Evolutionary conservation across 2,797 vertebrate genomes (phyloP), one percentile per base, ranked within the genome.

Genomic region (Coluber constrictor): DNA sequence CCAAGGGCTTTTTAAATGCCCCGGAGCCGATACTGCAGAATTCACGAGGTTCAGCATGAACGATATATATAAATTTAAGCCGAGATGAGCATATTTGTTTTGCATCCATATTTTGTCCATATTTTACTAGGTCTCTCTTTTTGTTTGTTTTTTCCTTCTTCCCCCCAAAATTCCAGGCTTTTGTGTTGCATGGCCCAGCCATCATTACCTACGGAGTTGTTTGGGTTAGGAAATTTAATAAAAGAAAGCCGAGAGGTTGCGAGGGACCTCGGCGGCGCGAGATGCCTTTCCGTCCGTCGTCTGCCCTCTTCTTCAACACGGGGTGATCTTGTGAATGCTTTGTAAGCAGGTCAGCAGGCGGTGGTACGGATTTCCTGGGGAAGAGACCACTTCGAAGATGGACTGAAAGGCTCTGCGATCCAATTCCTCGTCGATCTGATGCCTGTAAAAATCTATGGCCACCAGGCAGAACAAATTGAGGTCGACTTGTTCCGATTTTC

Each of bases 321-420:
- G 96, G 3, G 98, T 96, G 74, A 98, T 98, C 96, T 98, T 98
- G 97, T 99, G 99, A 93, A 99, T 97, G 1, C 97, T 98, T 94
- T 98, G 98, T 97, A 99, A 97, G 92, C 99, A 99, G 92, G 96
- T 97, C 61, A 99, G 97, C 10, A 99, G 98, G 92, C 97, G 98
- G 96, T 98, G 97, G 94, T 99, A 99, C 0, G 99, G 99, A 95
- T 97, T 99, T 92, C 98, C 99, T 0, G 99, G 99, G 0, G 97
- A 98, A 0, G 99, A 99, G 3, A 99, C 99, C 32, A 99, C 98
- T 98, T 99, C 99, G 79, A 99, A 99, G 91, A 99, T 99, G 0
- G 99, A 99, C 97, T 99, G 99, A 96, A 99, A 99, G 93, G 99
- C 99, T 91, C 99, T 98, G 89, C 99, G 99, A 95, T 99, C 99